Conservation (phyloP, 1,140 invertebrate species). For the Latrodectus geometricus region DNA sequence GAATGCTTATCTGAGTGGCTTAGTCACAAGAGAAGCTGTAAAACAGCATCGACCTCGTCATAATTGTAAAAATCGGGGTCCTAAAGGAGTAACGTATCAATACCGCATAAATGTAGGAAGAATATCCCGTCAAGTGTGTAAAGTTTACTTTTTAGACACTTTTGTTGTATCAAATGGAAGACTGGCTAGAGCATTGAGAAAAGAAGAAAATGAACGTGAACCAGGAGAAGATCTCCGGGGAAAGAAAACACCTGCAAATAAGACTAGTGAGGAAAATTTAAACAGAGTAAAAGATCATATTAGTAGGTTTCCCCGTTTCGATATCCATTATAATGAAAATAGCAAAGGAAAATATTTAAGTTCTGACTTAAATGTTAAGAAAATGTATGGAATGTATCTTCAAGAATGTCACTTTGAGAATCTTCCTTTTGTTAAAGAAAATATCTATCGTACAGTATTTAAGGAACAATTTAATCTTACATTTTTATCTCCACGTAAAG, state of each 20-base stretch:
- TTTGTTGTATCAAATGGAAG: conserved; percentile 58
- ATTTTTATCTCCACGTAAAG: conserved; percentile 47
- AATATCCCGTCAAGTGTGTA: conserved; percentile 32
- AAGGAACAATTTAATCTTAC: conserved; percentile 49
- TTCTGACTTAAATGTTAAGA: conserved; percentile 52
- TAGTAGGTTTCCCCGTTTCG: conserved; percentile 41
- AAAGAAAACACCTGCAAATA: conserved; percentile 52
- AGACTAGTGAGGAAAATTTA: conserved; percentile 63
- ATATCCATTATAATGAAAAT: conserved; percentile 33
- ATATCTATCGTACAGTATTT: conserved; percentile 50
- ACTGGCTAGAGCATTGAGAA: conserved; percentile 46
- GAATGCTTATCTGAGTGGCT: conserved; percentile 58
- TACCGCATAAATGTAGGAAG: conserved; percentile 49
- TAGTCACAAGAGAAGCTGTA: conserved; percentile 53
- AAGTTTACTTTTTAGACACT: conserved; percentile 55
- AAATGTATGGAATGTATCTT: conserved; percentile 54
- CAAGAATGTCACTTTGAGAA: conserved; percentile 48
- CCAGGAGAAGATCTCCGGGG: conserved; percentile 49
- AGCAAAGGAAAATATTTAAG: conserved; percentile 43
- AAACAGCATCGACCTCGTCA: conserved; percentile 48
- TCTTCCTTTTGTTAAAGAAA: conserved; percentile 48
- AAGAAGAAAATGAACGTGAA: conserved; percentile 50
- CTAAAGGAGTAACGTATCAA: conserved; percentile 57
- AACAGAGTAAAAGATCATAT: conserved; percentile 47
- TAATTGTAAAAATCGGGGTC: conserved; percentile 49